Base-by-base conservation (phyloP, 2,797 vertebrate species). In the Parotocinclus haroldoi region DNA sequence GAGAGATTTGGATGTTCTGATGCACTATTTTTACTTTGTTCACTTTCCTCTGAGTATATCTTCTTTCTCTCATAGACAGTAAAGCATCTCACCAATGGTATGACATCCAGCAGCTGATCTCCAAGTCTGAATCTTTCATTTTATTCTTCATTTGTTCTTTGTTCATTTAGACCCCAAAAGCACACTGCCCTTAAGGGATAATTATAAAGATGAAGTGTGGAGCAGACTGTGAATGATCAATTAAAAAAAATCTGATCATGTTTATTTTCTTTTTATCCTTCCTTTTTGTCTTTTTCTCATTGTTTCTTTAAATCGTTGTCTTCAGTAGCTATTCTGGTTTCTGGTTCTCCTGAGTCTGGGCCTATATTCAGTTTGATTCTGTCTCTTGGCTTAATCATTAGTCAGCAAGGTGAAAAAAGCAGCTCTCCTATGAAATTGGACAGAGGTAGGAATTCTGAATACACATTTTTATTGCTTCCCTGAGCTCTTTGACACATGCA, bases 1-100 rank as follows among this genome's bases (percentile, higher is more conserved):
- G 76, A 46, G 74, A 80, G 81, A 77, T 76, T 19, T 79, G 77
- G 68, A 78, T 76, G 79, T 80, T 80, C 80, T 88, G 86, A 88
- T 87, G 83, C 83, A 81, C 83, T 86, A 74, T 48, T 67, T 49
- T 54, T 71, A 61, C 64, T 67, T 63, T 77, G 68, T 74, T 75
- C 77, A 69, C 50, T 80, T 19, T 72, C 60, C 61, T 74, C 62
- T 13, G 64, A 77, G 65, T 60, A 18, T 64, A 40, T 9, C 5
- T 9, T 40, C 68, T 70, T 66, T 53, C 61, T 6, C 69, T 70
- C 76, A 66, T 76, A 12, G 40, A 78, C 56, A 62, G 72, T 46
- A 18, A 42, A 45, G 53, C 40, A 13, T 54, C 69, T 78, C 58
- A 40, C 68, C 67, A 72, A 69, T 68, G 55, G 59, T 45, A 55